phyloP scores from a whole-genome alignment of 1,140 invertebrate species.

The Proales similis region DNA sequence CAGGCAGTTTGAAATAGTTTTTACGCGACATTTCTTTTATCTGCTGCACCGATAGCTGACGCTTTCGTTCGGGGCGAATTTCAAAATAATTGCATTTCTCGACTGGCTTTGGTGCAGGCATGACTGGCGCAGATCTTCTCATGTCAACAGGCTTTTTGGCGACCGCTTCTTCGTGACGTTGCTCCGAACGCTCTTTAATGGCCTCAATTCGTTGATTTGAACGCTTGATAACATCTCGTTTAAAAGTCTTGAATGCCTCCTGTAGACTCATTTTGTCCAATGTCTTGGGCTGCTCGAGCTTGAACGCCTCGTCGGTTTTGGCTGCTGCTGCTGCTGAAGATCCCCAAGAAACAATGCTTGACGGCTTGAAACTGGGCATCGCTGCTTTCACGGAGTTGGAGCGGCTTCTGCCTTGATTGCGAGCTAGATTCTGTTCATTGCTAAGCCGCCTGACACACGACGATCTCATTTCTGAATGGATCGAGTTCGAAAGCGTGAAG shows the following conservation, averaged over 20 bases:
- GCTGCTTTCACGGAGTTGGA: too few species aligned
- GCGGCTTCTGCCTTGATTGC: too few species aligned
- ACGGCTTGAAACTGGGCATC: too few species aligned
- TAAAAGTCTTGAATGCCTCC: slow-evolving; percentile 30
- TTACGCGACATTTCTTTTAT: slow-evolving; percentile 28
- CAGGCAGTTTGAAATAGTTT: slow-evolving; percentile 32
- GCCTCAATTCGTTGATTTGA: slow-evolving; percentile 6
- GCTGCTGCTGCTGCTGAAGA: too few species aligned
- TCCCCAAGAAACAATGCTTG: too few species aligned
- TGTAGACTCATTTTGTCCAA: slow-evolving; percentile 27
- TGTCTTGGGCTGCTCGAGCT: too few species aligned
- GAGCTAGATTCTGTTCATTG: too few species aligned
- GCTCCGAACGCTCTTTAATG: slow-evolving; percentile 18
- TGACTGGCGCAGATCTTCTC: slow-evolving; percentile 18
- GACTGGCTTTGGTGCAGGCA: neutral
- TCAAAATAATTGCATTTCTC: neutral
- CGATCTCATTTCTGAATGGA: too few species aligned
- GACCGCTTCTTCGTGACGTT: slow-evolving; percentile 3
- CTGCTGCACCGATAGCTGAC: slow-evolving; percentile 14
- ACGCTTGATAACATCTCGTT: slow-evolving; percentile 17
- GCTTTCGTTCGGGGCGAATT: slow-evolving; percentile 1
- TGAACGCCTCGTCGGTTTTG: too few species aligned
- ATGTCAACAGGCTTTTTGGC: too few species aligned
- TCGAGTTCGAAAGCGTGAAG: too few species aligned
- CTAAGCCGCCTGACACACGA: too few species aligned